These are phyloP conservation scores for Glareola pratincola DNA, from an alignment of 2,113 vertebrate genomes.

Conservation along the genomic window DNA sequence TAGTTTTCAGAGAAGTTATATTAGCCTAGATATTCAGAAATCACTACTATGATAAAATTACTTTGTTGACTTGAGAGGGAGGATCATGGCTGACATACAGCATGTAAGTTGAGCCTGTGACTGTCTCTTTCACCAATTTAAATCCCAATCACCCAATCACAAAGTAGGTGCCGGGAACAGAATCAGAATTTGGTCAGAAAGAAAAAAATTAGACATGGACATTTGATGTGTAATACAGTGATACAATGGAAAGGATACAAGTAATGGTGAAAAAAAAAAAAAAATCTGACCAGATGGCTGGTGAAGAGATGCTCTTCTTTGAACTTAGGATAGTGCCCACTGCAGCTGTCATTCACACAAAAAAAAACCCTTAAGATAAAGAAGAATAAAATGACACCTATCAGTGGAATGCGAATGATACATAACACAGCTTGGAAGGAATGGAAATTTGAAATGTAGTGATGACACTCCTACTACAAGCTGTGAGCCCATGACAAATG, in stretches of 20 bases:
- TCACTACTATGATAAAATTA: background rate
- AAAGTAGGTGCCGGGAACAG: background rate
- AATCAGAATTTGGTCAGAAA: background rate
- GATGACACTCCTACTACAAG: background rate
- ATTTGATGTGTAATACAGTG: background rate
- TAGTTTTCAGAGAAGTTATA: background rate
- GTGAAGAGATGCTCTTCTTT: background rate
- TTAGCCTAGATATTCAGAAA: background rate
- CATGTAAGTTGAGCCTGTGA: background rate
- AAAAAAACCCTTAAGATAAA: background rate
- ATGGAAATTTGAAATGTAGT: background rate
- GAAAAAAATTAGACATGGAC: background rate
- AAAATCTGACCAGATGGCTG: background rate
- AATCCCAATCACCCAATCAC: background rate
- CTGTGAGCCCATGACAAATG: background rate
- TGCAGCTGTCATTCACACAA: background rate
- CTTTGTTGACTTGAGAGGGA: background rate
- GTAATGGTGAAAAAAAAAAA: fast-evolving
- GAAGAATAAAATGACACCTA: background rate
- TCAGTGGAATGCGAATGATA: background rate
- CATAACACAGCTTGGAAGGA: background rate
- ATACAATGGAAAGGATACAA: background rate
- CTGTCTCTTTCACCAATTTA: background rate
- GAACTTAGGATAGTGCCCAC: background rate
- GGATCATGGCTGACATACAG: background rate